phyloP scores from a whole-genome alignment of 2,797 vertebrate species.

The Siniperca obscura region DNA sequence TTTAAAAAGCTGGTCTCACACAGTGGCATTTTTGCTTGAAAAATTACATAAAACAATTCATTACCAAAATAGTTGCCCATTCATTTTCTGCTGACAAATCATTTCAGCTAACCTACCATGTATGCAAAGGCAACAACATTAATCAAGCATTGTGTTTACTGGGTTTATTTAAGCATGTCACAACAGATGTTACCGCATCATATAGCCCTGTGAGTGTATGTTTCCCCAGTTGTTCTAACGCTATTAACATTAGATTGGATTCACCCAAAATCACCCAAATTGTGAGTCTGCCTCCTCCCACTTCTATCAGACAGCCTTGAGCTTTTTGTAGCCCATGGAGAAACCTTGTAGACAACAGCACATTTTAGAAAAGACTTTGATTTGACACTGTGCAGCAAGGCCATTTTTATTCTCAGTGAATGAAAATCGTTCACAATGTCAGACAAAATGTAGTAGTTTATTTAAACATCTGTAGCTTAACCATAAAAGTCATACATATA shows the following conservation, averaged over 20 bases:
- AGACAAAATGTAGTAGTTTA: slow-evolving; percentile 3
- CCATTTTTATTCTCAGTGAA: neutral
- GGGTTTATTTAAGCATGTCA: neutral
- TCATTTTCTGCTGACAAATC: neutral
- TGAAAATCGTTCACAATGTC: slow-evolving; percentile 2
- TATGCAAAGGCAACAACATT: neutral
- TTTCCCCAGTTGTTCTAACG: neutral
- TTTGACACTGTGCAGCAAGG: neutral
- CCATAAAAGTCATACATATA: neutral
- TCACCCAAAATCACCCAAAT: slow-evolving; percentile 3
- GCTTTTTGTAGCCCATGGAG: slow-evolving; percentile 19
- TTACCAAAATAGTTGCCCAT: neutral
- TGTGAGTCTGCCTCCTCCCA: neutral
- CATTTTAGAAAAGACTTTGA: slow-evolving; percentile 21
- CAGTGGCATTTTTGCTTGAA: neutral
- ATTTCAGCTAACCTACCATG: neutral
- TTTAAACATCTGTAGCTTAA: neutral
- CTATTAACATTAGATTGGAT: neutral
- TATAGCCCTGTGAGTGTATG: neutral
- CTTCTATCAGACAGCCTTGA: slow-evolving; percentile 17
- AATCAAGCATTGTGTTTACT: neutral
- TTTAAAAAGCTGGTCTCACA: neutral
- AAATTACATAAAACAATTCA: neutral
- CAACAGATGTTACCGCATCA: neutral
- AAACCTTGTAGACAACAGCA: slow-evolving; percentile 31